Evolutionary conservation across 2,113 vertebrate genomes (phyloP).

Genomic region (Pagrus major): DNA sequence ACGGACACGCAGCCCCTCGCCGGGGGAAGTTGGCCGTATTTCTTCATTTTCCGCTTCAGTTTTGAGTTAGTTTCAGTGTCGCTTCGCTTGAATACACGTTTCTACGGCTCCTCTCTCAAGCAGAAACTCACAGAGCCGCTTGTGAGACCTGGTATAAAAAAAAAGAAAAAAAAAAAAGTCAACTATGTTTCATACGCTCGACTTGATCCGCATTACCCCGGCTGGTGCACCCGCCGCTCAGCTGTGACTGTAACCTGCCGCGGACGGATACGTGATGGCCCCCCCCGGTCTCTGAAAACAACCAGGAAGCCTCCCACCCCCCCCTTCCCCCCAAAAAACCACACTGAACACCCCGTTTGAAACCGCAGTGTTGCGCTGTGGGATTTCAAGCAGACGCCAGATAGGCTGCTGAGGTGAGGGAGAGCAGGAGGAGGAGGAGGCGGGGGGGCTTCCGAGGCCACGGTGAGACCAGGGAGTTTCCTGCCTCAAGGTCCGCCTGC

Average conservation of each 20-base stretch:
- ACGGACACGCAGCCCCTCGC: not conserved
- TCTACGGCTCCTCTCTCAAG: not conserved
- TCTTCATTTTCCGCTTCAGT: not conserved
- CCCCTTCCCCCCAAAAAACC: too few relatives aligned
- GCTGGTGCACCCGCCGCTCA: slow-evolving; percentile 58
- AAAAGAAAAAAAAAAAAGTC: too few relatives aligned
- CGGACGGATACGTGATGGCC: slow-evolving; percentile 35
- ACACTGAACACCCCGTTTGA: not conserved
- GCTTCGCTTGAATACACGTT: not conserved
- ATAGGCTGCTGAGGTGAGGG: slow-evolving; percentile 8
- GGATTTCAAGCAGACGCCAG: not conserved
- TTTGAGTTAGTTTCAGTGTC: not conserved
- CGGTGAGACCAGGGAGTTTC: slow-evolving; percentile 78
- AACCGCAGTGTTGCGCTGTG: not conserved
- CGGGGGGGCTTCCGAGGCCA: slow-evolving; percentile 66
- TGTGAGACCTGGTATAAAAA: not conserved
- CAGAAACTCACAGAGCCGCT: slow-evolving; percentile 17
- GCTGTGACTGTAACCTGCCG: slow-evolving; percentile 59
- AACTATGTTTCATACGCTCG: slow-evolving; percentile 52
- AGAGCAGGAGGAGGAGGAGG: not conserved
- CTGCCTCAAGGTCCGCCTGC: slow-evolving; percentile 58
- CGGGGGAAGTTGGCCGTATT: not conserved
- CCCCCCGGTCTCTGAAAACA: not conserved
- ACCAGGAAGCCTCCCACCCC: not conserved
- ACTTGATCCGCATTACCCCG: slow-evolving; percentile 56